Evolutionary conservation across 2,888 invertebrate genomes (phyloP).

Genomic region (Ophion ventricosus): DNA sequence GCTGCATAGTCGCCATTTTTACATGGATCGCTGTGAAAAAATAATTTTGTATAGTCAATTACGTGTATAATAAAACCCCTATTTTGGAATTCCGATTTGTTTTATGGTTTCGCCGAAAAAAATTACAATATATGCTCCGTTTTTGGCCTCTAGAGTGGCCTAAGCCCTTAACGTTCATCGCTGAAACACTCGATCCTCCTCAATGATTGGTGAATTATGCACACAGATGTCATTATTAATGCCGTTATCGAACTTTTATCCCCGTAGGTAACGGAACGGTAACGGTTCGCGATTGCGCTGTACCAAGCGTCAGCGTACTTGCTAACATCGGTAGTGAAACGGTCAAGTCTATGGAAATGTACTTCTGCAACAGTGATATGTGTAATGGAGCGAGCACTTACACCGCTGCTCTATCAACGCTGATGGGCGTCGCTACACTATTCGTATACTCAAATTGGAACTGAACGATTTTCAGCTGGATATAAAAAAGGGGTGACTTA

Average conservation of each 20-base stretch:
- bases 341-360: neutral
- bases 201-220: neutral
- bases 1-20: too few species aligned
- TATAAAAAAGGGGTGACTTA: neutral
- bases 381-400: conserved; percentile 38
- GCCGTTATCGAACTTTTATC: neutral
- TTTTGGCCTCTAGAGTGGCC: too few species aligned
- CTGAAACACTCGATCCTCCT: neutral
- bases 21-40: too few species aligned
- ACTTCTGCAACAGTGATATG: neutral
- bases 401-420: neutral
- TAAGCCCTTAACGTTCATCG: neutral
- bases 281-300: neutral
- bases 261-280: neutral
- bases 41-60: too few species aligned
- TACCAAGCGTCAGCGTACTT: too few species aligned
- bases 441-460: conserved; percentile 3
- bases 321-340: neutral
- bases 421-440: conserved; percentile 4
- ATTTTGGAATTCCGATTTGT: too few species aligned
- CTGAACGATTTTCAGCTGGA: neutral
- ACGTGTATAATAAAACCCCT: too few species aligned
- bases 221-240: neutral
- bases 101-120: too few species aligned
- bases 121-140: too few species aligned